phyloP scores from a whole-genome alignment of 2,888 invertebrate species.

The Epinotia bilunana region DNA sequence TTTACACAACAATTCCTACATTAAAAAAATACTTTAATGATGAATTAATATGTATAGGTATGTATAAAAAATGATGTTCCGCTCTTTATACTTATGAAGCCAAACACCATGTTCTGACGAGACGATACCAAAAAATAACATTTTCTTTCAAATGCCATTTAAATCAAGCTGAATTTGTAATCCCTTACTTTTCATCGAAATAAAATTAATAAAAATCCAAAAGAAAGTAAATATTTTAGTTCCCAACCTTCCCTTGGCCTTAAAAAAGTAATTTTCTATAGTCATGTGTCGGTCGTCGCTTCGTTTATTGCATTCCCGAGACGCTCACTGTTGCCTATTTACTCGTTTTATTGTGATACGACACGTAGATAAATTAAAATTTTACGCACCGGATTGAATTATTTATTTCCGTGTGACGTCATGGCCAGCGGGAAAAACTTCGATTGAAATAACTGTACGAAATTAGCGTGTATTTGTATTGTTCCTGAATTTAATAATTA shows the following conservation, averaged over 20 bases:
- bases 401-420: slow-evolving; percentile 10
- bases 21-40: too few species aligned
- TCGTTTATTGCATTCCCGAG: slow-evolving; percentile 60
- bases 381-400: neutral
- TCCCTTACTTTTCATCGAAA: too few species aligned
- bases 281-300: slow-evolving; percentile 66
- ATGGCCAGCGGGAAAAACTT: neutral
- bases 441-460: neutral
- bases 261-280: slow-evolving; percentile 60
- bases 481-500: neutral
- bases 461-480: neutral
- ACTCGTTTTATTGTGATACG: slow-evolving; percentile 11
- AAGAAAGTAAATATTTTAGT: neutral
- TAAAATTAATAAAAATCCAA: neutral
- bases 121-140: too few species aligned
- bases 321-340: slow-evolving; percentile 39
- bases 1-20: too few species aligned
- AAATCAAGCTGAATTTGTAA: too few species aligned
- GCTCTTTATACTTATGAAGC: too few species aligned
- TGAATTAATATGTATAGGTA: too few species aligned
- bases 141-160: too few species aligned
- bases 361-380: slow-evolving; percentile 7
- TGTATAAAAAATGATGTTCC: too few species aligned
- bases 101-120: too few species aligned
- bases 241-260: neutral